Base-by-base conservation (phyloP, 2,113 vertebrate species). In the Aldabrachelys gigantea region DNA sequence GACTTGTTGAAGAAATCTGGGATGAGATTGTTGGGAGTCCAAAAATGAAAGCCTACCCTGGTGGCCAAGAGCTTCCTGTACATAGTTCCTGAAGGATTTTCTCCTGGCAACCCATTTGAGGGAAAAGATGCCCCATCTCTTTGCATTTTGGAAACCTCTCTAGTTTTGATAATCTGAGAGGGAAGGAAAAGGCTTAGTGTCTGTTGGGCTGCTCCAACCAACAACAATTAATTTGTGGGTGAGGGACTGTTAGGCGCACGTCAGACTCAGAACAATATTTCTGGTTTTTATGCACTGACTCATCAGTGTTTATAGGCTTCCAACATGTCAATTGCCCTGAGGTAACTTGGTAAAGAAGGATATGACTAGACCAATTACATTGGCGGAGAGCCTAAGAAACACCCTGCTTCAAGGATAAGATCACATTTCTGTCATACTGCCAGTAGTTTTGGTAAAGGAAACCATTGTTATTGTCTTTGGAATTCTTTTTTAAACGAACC, bases 261-360 rank as follows among this genome's bases (percentile, higher is more conserved):
- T 90, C 89, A 96, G 85, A 91, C 80, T 49, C 84, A 80, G 94
- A 96, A 92, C 90, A 95, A 69, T 95, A 94, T 94, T 97, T 97
- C 90, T 97, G 79, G 85, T 89, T 98, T 95, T 89, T 85, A 75
- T 53, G 69, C 94, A 89, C 88, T 97, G 97, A 98, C 94, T 98
- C 97, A 97, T 92, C 93, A 41, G 84, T 93, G 95, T 89, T 97
- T 97, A 97, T 94, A 91, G 94, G 96, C 80, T 97, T 98, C 95
- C 90, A 95, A 97, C 87, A 85, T 82, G 87, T 94, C 95, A 90
- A 92, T 97, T 96, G 94, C 96, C 97, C 96, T 96, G 95, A 97
- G 97, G 98, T 97, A 97, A 97, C 94, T 90, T 93, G 89, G 93
- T 94, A 95, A 96, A 91, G 93, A 97, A 98, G 98, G 97, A 98